Base-by-base conservation (phyloP, 2,888 invertebrate genomes). In the Xestia xanthographa region DNA sequence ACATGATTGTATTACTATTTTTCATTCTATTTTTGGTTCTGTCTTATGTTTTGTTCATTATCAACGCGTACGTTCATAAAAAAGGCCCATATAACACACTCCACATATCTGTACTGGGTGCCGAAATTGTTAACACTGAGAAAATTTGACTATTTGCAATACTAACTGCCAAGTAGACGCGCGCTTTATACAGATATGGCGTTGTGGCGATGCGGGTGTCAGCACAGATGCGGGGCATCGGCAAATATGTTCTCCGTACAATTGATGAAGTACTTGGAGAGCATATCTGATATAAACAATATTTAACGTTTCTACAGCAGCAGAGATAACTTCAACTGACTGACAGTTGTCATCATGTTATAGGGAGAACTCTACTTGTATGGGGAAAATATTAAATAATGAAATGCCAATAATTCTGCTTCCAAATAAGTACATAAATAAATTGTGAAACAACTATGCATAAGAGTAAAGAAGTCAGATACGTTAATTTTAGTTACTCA, bases 41-140 rank as follows among this genome's bases (percentile, higher is more conserved):
- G 14, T 58, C 20, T 62, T 56, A 58, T 65, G 22, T 75, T 58
- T 66, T 62, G 17, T n/a, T 67, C 26, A 69, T 66, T 63, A 56
- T 58, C 4, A 58, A 63, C 12, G 43, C 58, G 26, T 71, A 67
- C 73, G 72, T 29, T 75, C 84, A 91, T 92, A 92, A 92, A 93
- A 94, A 93, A 93, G 92, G 92, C 94, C 92, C 93, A 93, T 90
- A 86, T 85, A 79, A 75, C 88, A 89, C 88, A 90, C 92, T 91
- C 92, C 93, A 95, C 95, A 95, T 96, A 96, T 96, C 96, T 96
- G 96, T 96, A 96, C 92, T 92, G 91, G 91, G 92, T 93, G 82
- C 86, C 77, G 72, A 80, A 80, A 86, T 79, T 78, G 74, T 79
- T 41, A 77, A 84, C 83, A 82, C 79, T 84, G 94, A 95, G 95